Evolutionary conservation across 35 echinoderm and acorn worm species (phyloP).

Genomic region (Antedon bifida): DNA sequence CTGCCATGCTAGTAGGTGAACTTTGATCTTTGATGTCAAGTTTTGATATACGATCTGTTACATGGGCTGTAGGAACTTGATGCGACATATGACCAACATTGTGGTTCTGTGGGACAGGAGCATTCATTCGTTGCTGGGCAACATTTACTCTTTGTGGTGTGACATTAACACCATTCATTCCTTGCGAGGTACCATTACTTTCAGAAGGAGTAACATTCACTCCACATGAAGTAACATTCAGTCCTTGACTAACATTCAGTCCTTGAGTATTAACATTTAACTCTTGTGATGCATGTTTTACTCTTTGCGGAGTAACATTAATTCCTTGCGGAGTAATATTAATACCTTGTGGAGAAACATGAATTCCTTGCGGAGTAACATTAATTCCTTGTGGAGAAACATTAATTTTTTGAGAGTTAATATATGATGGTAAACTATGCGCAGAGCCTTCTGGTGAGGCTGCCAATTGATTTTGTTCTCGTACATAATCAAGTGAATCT

Average conservation of each 20-base stretch:
- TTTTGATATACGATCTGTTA: slow-evolving; percentile 85
- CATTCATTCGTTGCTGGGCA: neutral
- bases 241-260: slow-evolving; percentile 1
- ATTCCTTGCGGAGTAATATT: neutral
- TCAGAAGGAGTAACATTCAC: neutral
- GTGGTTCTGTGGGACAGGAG: neutral
- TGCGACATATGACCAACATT: neutral
- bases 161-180: neutral
- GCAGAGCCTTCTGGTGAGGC: neutral
- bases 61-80: slow-evolving; percentile 9
- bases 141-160: slow-evolving; percentile 19
- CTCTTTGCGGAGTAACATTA: neutral
- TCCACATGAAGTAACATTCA: neutral
- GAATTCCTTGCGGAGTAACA: neutral
- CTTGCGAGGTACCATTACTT: neutral
- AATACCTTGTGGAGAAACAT: neutral
- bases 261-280: neutral
- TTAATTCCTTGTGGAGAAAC: neutral
- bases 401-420: neutral
- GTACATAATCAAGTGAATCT: neutral
- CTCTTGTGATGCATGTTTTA: slow-evolving; percentile 17
- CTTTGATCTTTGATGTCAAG: slow-evolving; percentile 67
- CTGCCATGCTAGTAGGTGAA: neutral
- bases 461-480: neutral
- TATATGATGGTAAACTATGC: neutral